These are phyloP conservation scores for Echinops telfairi DNA, from an alignment of 2,113 vertebrate genomes.

Conservation along the genomic window DNA sequence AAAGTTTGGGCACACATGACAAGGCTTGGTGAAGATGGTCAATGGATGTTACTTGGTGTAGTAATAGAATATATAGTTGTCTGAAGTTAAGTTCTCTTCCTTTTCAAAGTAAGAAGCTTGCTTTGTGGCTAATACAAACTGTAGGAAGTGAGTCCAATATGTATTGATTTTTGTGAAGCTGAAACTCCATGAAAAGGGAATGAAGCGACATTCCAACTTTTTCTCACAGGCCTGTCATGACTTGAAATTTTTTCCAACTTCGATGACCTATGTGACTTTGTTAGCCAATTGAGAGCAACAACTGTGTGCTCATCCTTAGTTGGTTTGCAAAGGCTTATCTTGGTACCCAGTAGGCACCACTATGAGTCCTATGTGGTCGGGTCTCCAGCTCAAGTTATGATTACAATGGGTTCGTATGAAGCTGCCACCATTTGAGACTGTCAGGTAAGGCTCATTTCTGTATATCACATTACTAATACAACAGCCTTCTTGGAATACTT, in stretches of 20 bases:
- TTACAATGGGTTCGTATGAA: slow-evolving; percentile 41
- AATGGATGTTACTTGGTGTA: not conserved
- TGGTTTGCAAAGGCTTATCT: slow-evolving; percentile 62
- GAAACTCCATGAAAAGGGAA: slow-evolving; percentile 26
- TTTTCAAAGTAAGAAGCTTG: slow-evolving; percentile 24
- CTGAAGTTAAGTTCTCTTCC: not conserved
- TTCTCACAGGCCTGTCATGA: slow-evolving; percentile 62
- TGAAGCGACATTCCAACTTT: slow-evolving; percentile 2
- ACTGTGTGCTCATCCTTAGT: slow-evolving; percentile 58
- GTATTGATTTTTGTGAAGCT: slow-evolving; percentile 42
- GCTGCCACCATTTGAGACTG: slow-evolving; percentile 51
- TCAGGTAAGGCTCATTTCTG: slow-evolving; percentile 28
- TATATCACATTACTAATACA: slow-evolving; percentile 25
- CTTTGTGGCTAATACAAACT: slow-evolving; percentile 26
- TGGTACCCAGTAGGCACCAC: slow-evolving; percentile 59
- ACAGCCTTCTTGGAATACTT: not conserved
- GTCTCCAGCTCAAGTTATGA: slow-evolving; percentile 64
- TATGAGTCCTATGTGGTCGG: slow-evolving; percentile 66
- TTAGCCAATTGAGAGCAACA: slow-evolving; percentile 67
- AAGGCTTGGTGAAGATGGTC: not conserved
- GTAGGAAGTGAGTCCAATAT: not conserved
- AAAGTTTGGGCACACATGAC: not conserved
- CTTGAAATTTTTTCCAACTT: slow-evolving; percentile 71
- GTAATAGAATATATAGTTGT: not conserved
- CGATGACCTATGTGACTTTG: slow-evolving; percentile 68